Percentiles rank a stretch among this genome's conserved stretches.
Conservation (phyloP, 2,113 vertebrate genomes). For the Chelonoidis abingdonii region DNA sequence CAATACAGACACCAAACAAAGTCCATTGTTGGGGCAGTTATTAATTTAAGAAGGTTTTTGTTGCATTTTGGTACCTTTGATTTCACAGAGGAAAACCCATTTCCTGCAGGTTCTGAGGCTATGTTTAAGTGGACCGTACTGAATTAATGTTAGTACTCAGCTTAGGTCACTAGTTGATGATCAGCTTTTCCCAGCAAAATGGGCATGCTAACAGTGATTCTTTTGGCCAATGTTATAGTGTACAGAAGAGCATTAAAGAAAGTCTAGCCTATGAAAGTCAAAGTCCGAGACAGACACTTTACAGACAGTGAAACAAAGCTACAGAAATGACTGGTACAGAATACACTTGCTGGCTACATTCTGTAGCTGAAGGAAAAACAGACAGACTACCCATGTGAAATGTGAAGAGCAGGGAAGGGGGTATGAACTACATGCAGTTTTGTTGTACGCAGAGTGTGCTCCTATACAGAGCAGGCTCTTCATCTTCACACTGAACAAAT, state of each 20-base stretch:
- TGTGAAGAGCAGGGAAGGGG: not conserved
- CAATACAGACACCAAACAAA: rapidly evolving
- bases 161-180: not conserved
- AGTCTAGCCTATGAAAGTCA: not conserved
- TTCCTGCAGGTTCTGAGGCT: not conserved
- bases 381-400: too few relatives aligned
- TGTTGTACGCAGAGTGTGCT: not conserved
- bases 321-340: not conserved
- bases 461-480: not conserved
- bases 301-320: not conserved
- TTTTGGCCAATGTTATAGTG: not conserved
- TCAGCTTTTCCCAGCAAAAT: not conserved
- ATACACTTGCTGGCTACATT: not conserved
- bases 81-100: not conserved
- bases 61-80: not conserved
- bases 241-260: not conserved
- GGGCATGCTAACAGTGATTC: not conserved
- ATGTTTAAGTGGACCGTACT: not conserved
- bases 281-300: not conserved
- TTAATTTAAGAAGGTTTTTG: not conserved
- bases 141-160: not conserved
- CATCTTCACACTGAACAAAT: not conserved
- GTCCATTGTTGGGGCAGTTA: not conserved
- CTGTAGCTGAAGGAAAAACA: not conserved
- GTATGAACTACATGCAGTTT: not conserved